These are phyloP conservation scores for Heloderma charlesbogerti DNA, from an alignment of 2,113 vertebrate genomes.

Conservation along the genomic window DNA sequence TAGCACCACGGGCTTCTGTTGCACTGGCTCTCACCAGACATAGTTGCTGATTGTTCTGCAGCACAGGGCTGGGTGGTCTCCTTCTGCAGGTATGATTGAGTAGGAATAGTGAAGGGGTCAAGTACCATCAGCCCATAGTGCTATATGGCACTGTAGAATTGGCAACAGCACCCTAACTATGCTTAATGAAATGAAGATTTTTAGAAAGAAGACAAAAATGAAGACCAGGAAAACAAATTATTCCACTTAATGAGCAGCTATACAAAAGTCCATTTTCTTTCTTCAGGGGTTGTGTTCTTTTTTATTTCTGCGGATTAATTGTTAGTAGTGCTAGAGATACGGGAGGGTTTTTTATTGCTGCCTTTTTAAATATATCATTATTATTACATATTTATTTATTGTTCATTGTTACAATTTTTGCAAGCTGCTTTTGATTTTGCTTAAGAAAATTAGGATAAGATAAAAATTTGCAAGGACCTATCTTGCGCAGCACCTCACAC, in stretches of 20 bases:
- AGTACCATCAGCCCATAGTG: background rate
- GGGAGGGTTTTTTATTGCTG: background rate
- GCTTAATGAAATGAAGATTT: conserved; percentile 55
- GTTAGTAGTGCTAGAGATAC: background rate
- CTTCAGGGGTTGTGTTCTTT: background rate
- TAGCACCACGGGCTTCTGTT: background rate
- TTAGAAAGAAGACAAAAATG: conserved; percentile 48
- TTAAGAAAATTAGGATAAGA: background rate
- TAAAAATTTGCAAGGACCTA: background rate
- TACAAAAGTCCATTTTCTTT: background rate
- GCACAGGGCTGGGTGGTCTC: background rate
- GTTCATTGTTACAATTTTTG: conserved; percentile 3
- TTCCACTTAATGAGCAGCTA: background rate
- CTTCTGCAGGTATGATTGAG: background rate
- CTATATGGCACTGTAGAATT: background rate
- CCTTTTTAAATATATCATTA: background rate
- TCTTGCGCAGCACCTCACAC: background rate
- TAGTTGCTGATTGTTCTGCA: background rate
- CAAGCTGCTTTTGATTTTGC: background rate
- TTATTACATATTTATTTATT: background rate
- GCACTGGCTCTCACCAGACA: background rate
- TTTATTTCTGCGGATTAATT: background rate
- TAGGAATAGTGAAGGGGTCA: background rate
- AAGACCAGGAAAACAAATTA: background rate
- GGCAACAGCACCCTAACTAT: background rate